Evolutionary conservation across 2,888 invertebrate genomes (phyloP).

Genomic region (Heliconius cydno): DNA sequence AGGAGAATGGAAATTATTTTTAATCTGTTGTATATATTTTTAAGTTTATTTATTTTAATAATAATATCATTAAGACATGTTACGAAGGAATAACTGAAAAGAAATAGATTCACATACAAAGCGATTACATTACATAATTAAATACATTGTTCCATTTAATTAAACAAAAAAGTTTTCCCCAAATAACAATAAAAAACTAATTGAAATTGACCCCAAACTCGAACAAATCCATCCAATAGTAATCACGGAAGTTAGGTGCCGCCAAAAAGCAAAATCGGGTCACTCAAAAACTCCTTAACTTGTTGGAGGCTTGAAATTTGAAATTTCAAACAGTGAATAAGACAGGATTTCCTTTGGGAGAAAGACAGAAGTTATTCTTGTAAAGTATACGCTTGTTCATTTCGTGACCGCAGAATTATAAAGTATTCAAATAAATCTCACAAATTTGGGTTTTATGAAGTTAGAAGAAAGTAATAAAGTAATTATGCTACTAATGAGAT

Average conservation of each 20-base stretch:
- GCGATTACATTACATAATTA: background rate
- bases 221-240: conserved; percentile 18
- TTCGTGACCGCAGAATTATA: conserved; percentile 36
- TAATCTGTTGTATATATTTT: too few relatives aligned
- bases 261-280: conserved; percentile 40
- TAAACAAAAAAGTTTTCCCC: background rate
- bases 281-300: conserved; percentile 39
- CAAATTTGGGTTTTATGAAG: background rate
- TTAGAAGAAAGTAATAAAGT: background rate
- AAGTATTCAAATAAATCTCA: conserved; percentile 37
- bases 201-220: background rate
- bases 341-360: conserved; percentile 48
- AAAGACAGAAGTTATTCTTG: conserved; percentile 40
- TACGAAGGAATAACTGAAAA: background rate
- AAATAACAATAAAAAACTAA: background rate
- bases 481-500: background rate
- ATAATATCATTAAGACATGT: background rate
- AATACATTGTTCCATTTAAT: background rate
- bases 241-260: conserved; percentile 32
- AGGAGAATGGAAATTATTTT: too few relatives aligned
- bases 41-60: too few relatives aligned
- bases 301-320: conserved; percentile 47
- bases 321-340: conserved; percentile 52
- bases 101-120: background rate
- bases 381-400: conserved; percentile 43